phyloP scores from a whole-genome alignment of 2,797 vertebrate genomes.

The Gallinago solitaria region DNA sequence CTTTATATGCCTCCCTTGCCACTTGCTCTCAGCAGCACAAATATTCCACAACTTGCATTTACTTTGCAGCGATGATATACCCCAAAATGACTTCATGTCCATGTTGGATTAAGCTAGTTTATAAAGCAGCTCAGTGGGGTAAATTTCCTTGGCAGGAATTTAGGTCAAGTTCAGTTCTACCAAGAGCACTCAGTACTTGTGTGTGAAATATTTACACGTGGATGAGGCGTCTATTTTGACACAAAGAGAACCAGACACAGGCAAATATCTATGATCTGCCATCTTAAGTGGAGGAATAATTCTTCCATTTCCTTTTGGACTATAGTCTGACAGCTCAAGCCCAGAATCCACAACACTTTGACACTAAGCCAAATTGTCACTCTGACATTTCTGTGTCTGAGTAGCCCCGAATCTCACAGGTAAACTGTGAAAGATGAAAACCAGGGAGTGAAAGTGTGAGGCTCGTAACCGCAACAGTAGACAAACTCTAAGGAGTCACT shows the following conservation, averaged over 20 bases:
- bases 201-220: background rate
- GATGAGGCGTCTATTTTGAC: background rate
- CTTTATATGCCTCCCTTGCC: accelerated
- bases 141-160: background rate
- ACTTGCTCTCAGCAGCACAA: background rate
- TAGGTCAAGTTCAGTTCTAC: background rate
- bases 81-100: background rate
- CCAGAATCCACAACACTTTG: conserved; percentile 31
- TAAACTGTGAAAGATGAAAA: conserved; percentile 65
- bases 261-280: conserved; percentile 21
- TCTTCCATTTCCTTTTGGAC: conserved; percentile 36
- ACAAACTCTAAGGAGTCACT: conserved; percentile 51
- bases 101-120: too few relatives aligned
- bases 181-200: background rate
- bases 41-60: background rate
- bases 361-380: conserved; percentile 69
- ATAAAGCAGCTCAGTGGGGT: background rate
- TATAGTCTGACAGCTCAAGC: conserved; percentile 33
- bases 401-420: conserved; percentile 60
- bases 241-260: background rate
- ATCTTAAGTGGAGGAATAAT: conserved; percentile 37
- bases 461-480: background rate
- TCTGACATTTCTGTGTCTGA: conserved; percentile 64
- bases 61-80: background rate
- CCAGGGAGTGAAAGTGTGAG: conserved; percentile 22